Conservation (phyloP, 2,113 vertebrate species). For the Bubo bubo region DNA sequence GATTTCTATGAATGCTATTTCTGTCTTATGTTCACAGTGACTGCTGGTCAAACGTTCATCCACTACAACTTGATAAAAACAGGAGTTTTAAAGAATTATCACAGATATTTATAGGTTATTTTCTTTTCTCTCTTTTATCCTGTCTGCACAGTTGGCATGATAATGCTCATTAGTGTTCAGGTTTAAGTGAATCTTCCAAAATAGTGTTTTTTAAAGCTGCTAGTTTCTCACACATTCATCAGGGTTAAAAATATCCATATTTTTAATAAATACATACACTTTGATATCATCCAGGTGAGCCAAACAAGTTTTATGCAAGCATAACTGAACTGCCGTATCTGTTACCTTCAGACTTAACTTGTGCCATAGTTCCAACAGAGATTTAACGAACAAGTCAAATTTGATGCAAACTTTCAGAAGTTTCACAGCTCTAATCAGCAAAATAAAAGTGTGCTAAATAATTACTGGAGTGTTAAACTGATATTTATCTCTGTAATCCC, state of each 20-base stretch:
- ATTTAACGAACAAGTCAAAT: constrained; percentile 55
- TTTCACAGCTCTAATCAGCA: constrained; percentile 39
- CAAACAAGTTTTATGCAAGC: background rate
- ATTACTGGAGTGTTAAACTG: constrained; percentile 40
- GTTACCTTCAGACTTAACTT: constrained; percentile 14
- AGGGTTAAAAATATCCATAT: constrained; percentile 24
- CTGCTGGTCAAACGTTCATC: constrained; percentile 57
- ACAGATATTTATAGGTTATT: constrained; percentile 55
- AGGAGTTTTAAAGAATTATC: constrained; percentile 33
- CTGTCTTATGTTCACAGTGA: constrained; percentile 62
- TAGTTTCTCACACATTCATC: constrained; percentile 26
- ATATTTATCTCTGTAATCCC: constrained; percentile 31
- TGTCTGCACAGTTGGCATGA: background rate
- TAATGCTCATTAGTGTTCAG: constrained; percentile 13
- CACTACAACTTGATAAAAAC: constrained; percentile 55
- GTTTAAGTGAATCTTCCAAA: constrained; percentile 24
- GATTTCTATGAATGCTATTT: constrained; percentile 81
- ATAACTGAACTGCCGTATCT: background rate
- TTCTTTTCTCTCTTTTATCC: constrained; percentile 39
- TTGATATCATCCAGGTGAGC: constrained; percentile 9
- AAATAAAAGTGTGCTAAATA: constrained; percentile 35
- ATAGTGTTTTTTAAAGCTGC: background rate
- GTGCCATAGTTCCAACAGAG: background rate
- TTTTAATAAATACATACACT: constrained; percentile 5
- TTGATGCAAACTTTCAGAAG: constrained; percentile 17